Evolutionary conservation across 1,140 invertebrate genomes (phyloP).

Genomic region (Globodera rostochiensis): DNA sequence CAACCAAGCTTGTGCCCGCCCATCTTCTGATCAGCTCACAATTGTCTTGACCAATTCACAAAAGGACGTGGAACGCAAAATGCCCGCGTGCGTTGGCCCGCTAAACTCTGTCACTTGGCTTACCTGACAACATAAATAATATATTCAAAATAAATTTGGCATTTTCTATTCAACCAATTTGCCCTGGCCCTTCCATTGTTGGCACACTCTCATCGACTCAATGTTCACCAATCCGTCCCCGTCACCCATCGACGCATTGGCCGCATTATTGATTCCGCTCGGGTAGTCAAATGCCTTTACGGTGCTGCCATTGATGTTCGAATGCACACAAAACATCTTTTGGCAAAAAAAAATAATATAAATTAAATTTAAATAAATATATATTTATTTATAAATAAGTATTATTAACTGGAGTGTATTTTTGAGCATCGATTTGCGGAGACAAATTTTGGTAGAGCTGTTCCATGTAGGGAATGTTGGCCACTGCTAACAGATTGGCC

Average conservation of each 20-base stretch:
- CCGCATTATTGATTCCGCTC: not conserved
- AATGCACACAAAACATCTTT: constrained; percentile 2
- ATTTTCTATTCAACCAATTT: not conserved
- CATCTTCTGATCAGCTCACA: not conserved
- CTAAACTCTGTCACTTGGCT: not conserved
- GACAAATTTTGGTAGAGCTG: not conserved
- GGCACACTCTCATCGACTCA: not conserved
- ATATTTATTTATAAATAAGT: not conserved
- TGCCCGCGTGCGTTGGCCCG: not conserved
- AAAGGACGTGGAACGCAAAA: not conserved
- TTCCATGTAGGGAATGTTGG: not conserved
- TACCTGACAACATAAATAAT: not conserved
- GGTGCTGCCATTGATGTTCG: not conserved
- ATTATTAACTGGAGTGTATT: not conserved
- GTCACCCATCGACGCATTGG: not conserved
- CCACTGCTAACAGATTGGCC: not conserved
- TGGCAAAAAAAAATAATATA: not conserved
- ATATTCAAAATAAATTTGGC: no score
- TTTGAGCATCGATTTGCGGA: not conserved
- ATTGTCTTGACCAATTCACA: not conserved
- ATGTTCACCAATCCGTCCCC: not conserved
- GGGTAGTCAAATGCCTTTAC: not conserved
- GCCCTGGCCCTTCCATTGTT: not conserved
- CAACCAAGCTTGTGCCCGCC: no score
- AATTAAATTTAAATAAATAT: no score